Percentiles rank a stretch among this genome's conserved stretches.
phyloP scores from a whole-genome alignment of 2,113 vertebrate genomes.

The Pangasianodon gigas region DNA sequence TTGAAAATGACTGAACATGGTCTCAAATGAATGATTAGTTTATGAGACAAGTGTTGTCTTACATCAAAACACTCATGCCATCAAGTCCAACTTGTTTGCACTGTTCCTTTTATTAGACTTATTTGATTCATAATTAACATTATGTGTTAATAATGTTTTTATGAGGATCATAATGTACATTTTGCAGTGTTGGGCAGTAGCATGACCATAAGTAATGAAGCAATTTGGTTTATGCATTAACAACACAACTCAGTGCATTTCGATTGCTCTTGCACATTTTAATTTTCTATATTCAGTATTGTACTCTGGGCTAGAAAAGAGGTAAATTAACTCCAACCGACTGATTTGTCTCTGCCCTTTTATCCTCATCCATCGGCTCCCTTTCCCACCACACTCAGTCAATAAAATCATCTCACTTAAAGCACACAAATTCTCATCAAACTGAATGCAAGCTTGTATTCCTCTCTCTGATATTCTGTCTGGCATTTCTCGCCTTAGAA shows the following conservation, averaged over 20 bases:
- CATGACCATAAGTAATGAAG: background rate
- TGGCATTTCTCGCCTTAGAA: slow-evolving; percentile 54
- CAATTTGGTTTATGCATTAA: background rate
- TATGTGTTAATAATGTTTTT: background rate
- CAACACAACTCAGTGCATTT: background rate
- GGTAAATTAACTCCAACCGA: background rate
- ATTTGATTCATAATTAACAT: background rate
- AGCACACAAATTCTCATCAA: slow-evolving; percentile 51
- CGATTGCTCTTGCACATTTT: background rate
- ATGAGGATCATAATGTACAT: background rate
- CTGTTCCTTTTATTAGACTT: background rate
- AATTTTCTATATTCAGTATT: slow-evolving; percentile 2
- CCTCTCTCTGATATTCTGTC: slow-evolving; percentile 65
- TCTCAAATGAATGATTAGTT: background rate
- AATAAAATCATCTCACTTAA: slow-evolving; percentile 60
- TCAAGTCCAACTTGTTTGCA: background rate
- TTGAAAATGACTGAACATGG: background rate
- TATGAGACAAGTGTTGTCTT: background rate
- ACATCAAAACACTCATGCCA: background rate
- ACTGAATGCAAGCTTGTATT: slow-evolving; percentile 46
- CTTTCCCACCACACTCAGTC: slow-evolving; percentile 31
- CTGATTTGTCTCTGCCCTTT: slow-evolving; percentile 30
- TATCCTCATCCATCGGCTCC: slow-evolving; percentile 39
- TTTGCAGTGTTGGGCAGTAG: background rate
- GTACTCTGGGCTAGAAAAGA: background rate